Conservation (phyloP, 2,797 vertebrate genomes). For the Microctenopoma lineatum region DNA sequence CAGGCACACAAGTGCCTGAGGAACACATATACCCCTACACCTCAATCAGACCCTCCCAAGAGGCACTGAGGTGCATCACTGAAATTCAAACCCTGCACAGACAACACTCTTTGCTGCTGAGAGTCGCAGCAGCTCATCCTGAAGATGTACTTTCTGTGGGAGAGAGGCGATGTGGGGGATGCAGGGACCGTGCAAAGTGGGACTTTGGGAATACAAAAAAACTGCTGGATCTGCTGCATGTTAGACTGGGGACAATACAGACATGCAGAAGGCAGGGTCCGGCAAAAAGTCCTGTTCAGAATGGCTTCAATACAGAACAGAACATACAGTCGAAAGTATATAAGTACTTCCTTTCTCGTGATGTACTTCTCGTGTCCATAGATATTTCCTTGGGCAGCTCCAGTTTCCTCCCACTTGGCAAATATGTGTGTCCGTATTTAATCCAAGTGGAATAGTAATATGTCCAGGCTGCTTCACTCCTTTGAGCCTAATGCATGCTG, state of each 20-base stretch:
- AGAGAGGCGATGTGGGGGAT: slow-evolving; percentile 39
- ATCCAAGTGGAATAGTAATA: slow-evolving; percentile 35
- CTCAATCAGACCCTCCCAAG: slow-evolving; percentile 70
- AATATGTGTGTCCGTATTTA: slow-evolving; percentile 53
- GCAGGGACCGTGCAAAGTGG: slow-evolving; percentile 48
- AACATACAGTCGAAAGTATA: slow-evolving; percentile 29
- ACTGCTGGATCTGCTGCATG: slow-evolving; percentile 11
- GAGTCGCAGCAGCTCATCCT: slow-evolving; percentile 60
- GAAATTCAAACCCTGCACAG: slow-evolving; percentile 72
- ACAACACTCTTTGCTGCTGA: slow-evolving; percentile 54
- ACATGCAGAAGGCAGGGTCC: slow-evolving; percentile 2
- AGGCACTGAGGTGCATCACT: slow-evolving; percentile 74
- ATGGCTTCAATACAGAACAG: slow-evolving; percentile 20
- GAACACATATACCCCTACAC: slow-evolving; percentile 49
- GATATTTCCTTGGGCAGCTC: slow-evolving; percentile 67
- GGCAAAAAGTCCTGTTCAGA: slow-evolving; percentile 29
- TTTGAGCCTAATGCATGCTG: slow-evolving; percentile 29
- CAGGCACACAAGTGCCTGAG: slow-evolving; percentile 28
- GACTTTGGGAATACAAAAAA: slow-evolving; percentile 3
- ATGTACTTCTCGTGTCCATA: slow-evolving; percentile 49
- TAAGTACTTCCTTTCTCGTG: slow-evolving; percentile 51
- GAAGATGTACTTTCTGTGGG: slow-evolving; percentile 64
- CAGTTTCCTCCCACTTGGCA: slow-evolving; percentile 64
- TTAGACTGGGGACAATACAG: not conserved
- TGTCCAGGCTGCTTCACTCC: slow-evolving; percentile 62